Conservation (phyloP, 1,140 invertebrate species). For the Tetragonula clypearis region DNA sequence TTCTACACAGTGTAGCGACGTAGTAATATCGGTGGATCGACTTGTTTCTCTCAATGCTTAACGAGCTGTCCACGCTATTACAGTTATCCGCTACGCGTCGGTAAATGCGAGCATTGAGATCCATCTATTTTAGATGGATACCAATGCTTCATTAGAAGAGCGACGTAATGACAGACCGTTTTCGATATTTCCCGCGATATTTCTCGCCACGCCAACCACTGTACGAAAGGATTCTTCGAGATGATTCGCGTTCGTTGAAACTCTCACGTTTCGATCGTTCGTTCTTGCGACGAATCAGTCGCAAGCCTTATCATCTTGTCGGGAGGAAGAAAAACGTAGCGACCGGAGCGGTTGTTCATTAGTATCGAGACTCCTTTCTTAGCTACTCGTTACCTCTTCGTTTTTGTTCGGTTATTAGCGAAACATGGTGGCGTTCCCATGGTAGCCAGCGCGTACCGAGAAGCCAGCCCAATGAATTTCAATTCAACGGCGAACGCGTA, state of each 20-base stretch:
- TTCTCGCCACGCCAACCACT: not conserved
- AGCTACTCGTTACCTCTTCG: slow-evolving; percentile 3
- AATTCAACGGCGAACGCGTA: not conserved
- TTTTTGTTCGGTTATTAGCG: slow-evolving; percentile 36
- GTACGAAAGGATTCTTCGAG: slow-evolving; percentile 11
- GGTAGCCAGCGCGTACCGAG: not conserved
- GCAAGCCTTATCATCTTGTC: slow-evolving; percentile 13
- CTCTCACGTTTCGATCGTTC: slow-evolving; percentile 16
- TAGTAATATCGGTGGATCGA: not conserved
- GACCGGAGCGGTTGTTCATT: slow-evolving; percentile 15
- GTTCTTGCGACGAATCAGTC: slow-evolving; percentile 36
- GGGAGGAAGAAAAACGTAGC: slow-evolving; percentile 5
- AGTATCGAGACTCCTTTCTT: slow-evolving; percentile 15
- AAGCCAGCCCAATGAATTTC: not conserved
- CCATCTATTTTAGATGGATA: slow-evolving; percentile 39
- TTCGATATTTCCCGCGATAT: slow-evolving; percentile 6
- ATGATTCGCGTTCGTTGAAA: slow-evolving; percentile 42
- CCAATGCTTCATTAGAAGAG: slow-evolving; percentile 49
- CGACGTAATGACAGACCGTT: slow-evolving; percentile 51
- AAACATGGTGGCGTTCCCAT: slow-evolving; percentile 19
- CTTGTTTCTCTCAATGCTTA: slow-evolving; percentile 25
- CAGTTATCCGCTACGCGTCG: slow-evolving; percentile 43
- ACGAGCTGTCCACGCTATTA: slow-evolving; percentile 49
- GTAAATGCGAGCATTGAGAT: slow-evolving; percentile 57
- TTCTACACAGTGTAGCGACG: not conserved